phyloP scores from a whole-genome alignment of 2,888 invertebrate species.

The Spisula solida region DNA sequence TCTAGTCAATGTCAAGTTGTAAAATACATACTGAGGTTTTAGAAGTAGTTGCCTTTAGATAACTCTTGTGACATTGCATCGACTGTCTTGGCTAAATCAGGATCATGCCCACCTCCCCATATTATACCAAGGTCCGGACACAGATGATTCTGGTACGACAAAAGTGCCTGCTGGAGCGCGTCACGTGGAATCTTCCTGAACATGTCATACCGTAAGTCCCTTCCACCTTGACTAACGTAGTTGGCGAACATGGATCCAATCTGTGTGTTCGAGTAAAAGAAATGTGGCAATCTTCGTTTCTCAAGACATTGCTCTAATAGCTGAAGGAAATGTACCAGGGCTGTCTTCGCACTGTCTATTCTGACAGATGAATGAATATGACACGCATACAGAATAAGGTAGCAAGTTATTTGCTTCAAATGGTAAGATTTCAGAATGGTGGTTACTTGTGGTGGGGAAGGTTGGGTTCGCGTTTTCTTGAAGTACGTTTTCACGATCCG shows the following conservation, averaged over 20 bases:
- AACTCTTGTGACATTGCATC: neutral
- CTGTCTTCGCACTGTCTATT: constrained; percentile 38
- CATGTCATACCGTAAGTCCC: constrained; percentile 50
- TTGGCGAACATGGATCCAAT: constrained; percentile 50
- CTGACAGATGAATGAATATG: constrained; percentile 13
- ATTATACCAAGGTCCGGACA: constrained; percentile 42
- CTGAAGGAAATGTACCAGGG: constrained; percentile 36
- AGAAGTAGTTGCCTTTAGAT: constrained; percentile 8
- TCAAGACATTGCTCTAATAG: constrained; percentile 46
- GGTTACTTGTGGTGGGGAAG: constrained; percentile 48
- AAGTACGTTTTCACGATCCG: constrained; percentile 71
- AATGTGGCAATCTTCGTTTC: constrained; percentile 56
- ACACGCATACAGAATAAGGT: constrained; percentile 13
- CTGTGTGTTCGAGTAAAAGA: constrained; percentile 63
- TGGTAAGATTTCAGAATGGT: constrained; percentile 59
- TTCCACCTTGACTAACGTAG: constrained; percentile 2
- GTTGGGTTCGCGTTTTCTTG: constrained; percentile 38
- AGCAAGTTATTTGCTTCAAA: constrained; percentile 46
- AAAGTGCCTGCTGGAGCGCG: constrained; percentile 55
- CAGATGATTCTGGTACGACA: constrained; percentile 53
- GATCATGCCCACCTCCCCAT: neutral
- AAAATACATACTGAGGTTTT: neutral
- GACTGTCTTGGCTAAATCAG: neutral
- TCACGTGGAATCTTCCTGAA: constrained; percentile 47
- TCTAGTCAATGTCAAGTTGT: too few species aligned